Conservation (phyloP, 1,140 invertebrate species). For the Trichonephila clavipes region DNA sequence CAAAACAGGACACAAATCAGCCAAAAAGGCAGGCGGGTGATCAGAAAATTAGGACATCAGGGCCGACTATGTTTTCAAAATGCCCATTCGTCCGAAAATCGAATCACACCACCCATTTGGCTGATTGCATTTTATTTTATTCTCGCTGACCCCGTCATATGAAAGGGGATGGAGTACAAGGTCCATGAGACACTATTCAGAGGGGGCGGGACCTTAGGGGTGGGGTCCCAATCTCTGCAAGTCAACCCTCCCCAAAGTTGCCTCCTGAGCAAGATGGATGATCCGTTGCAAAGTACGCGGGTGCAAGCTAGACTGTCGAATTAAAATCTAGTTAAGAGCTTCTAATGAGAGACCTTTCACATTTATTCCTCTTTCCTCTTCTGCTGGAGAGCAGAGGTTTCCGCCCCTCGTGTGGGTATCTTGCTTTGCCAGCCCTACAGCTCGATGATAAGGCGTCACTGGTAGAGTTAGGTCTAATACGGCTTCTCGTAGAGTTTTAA, state of each 20-base stretch:
- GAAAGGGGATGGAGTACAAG: not conserved
- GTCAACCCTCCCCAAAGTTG: not conserved
- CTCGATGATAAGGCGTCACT: no score
- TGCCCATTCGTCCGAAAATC: conserved; percentile 52
- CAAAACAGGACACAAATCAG: not conserved
- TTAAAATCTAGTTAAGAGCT: conserved; percentile 67
- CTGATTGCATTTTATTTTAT: conserved; percentile 61
- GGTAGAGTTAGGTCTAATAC: no score
- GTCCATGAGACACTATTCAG: not conserved
- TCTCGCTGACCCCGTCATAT: conserved; percentile 13
- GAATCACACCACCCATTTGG: conserved; percentile 62
- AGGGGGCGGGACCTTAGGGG: not conserved
- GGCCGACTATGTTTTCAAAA: not conserved
- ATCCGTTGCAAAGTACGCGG: not conserved
- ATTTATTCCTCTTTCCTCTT: not conserved
- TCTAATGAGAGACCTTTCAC: conserved; percentile 58
- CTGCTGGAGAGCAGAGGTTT: not conserved
- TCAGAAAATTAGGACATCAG: conserved; percentile 8
- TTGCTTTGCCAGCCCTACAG: not conserved
- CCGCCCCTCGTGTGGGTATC: conserved; percentile 7
- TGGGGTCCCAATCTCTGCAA: not conserved
- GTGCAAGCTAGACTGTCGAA: conserved; percentile 27
- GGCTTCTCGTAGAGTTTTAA: no score
- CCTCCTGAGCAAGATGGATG: conserved; percentile 65
- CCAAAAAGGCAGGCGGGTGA: not conserved